A percentile compares a stretch with the other conserved stretches of the same genome.
Conservation (phyloP, 2,888 invertebrate species). For the Pterostichus madidus region DNA sequence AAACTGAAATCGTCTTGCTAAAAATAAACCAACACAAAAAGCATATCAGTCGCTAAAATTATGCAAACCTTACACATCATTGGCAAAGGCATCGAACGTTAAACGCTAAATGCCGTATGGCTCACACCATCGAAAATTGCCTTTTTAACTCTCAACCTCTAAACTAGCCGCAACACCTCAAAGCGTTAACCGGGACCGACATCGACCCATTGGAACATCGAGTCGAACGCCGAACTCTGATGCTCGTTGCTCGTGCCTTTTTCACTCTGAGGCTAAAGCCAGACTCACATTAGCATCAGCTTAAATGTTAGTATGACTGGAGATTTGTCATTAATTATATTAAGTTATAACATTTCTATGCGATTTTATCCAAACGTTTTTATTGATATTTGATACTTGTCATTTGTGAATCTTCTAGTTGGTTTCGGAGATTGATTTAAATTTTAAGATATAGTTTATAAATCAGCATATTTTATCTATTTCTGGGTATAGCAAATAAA, state of each 20-base stretch:
- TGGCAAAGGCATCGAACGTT: constrained; percentile 32
- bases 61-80: constrained; percentile 50
- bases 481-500: too few relatives aligned
- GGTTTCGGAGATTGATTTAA: too few relatives aligned
- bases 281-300: constrained; percentile 15
- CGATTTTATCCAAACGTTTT: too few relatives aligned
- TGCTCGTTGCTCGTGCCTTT: constrained; percentile 15
- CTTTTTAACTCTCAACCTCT: constrained; percentile 71
- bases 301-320: neutral
- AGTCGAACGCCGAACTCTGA: neutral
- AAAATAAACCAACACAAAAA: constrained; percentile 41
- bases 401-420: too few relatives aligned
- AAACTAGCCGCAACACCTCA: constrained; percentile 50
- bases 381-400: too few relatives aligned
- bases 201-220: neutral
- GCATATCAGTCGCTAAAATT: constrained; percentile 41
- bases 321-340: constrained; percentile 34
- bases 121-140: constrained; percentile 69
- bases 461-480: too few relatives aligned
- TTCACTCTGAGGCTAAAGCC: neutral
- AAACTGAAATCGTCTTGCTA: constrained; percentile 38
- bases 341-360: neutral
- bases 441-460: too few relatives aligned
- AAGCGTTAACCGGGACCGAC: constrained; percentile 22
- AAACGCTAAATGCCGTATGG: constrained; percentile 34